A percentile compares a stretch with the other conserved stretches of the same genome.
These are phyloP conservation scores for Pogonomyrmex barbatus DNA, from an alignment of 1,140 invertebrate species.

Conservation along the genomic window DNA sequence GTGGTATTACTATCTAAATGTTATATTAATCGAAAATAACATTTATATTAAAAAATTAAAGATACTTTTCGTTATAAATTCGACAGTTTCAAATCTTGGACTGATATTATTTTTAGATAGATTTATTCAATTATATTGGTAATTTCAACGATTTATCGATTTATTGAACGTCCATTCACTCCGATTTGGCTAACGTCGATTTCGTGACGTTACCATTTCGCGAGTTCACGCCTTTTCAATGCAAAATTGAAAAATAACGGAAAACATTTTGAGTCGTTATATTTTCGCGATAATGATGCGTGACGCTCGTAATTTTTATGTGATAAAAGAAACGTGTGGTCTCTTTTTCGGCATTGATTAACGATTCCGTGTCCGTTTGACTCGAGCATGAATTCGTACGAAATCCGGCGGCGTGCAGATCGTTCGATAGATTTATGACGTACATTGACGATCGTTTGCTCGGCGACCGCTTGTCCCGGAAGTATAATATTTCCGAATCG, in stretches of 20 bases:
- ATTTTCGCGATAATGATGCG: not conserved
- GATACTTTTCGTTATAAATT: not conserved
- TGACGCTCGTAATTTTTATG: not conserved
- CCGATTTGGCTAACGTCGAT: not conserved
- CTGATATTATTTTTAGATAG: constrained; percentile 11
- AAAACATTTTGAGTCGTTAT: too few species aligned
- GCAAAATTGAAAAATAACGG: not conserved
- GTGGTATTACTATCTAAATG: not conserved
- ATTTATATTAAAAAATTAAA: not conserved
- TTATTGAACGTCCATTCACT: not conserved
- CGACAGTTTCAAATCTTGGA: not conserved
- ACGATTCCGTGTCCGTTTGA: constrained; percentile 19
- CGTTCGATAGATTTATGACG: constrained; percentile 70
- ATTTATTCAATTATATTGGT: not conserved
- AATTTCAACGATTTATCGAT: constrained; percentile 34
- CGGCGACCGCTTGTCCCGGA: constrained; percentile 63
- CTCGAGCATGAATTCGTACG: constrained; percentile 56
- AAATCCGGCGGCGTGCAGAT: constrained; percentile 66
- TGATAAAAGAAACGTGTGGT: constrained; percentile 21
- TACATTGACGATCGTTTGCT: constrained; percentile 73
- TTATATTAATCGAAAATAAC: not conserved
- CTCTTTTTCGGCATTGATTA: constrained; percentile 50
- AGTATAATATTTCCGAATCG: constrained; percentile 74
- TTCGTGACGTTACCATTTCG: not conserved
- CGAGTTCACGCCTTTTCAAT: not conserved